Base-by-base conservation (phyloP, 1,140 invertebrate genomes). In the Idris sp. region DNA sequence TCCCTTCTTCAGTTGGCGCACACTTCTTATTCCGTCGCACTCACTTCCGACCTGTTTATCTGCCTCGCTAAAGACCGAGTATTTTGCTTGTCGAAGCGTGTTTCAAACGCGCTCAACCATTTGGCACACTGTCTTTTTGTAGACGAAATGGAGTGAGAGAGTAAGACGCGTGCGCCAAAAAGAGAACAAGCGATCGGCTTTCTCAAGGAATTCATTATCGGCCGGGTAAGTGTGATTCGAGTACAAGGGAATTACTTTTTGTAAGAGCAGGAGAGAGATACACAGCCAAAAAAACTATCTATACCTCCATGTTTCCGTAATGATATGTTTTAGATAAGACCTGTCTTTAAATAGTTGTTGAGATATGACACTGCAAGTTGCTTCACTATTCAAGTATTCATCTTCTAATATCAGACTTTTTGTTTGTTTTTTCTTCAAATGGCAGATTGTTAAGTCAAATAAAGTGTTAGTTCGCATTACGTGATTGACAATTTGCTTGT, bases 11-110 rank as follows among this genome's bases (percentile, higher is more conserved):
- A 2, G 19, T n/a, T n/a, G n/a, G n/a, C 22, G 53, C 14, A 30
- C 15, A 36, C 49, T 56, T 72, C 51, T 62, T 72, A 56, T 58
- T 72, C 13, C 26, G 68, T 64, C 59, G 44, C 59, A 31, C 59
- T 43, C 53, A 65, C 59, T 73, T 73, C 59, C 59, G 59, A 44
- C 46, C 31, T 59, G 69, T 65, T 73, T 73, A 73, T 73, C 69
- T 59, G 44, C 22, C 69, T 73, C 69, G 61, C 59, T 73, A 73
- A 73, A 61, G 53, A 73, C 51, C 59, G 69, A 65, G 69, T 73
- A 59, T 73, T 73, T 65, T 73, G 69, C 61, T 73, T 73, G 61
- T 73, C 61, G 69, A 65, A 73, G 69, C 69, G 61, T 65, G 61
- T 73, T 72, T 53, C 54, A 64, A 59, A 56, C 35, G 58, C 59